Evolutionary conservation across 92 coral and sea anemone genomes (phyloP), one percentile per base, ranked within the genome.

Genomic region (Muricea muricata): DNA sequence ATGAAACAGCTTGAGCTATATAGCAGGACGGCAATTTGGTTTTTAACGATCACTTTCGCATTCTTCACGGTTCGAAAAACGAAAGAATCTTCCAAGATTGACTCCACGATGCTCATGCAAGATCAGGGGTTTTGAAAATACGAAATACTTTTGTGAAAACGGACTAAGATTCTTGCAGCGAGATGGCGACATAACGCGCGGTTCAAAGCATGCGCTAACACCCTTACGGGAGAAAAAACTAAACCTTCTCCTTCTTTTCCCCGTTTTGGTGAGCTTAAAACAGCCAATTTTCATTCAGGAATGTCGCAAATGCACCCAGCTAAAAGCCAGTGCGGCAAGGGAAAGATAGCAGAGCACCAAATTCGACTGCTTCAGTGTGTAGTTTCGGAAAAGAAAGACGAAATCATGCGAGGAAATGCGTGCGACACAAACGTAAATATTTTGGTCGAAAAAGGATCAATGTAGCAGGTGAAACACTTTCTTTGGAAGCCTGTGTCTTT

Each of bases 401-500:
- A 63, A 31, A n/a, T 2, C 37, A 18, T 63, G 34, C n/a, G 37
- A 63, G 37, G 70, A 63, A 26, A 39, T 63, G 70, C 70, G 70
- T 9, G 17, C 30, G 70, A 13, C 30, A 24, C n/a, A n/a, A n/a
- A 28, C 31, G 1, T 1, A 18, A 32, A 63, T 20, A 28, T 63
- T n/a, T n/a, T 63, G 70, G 70, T 63, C 28, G 37, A 63, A 63
- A 32, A 26, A 63, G 17, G 42, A n/a, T 14, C 15, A 1, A 63
- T 28, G 15, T 63, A 52, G 70, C 70, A 63, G 70, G 70, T 63
- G 70, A 63, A 63, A 3, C 39, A 63, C 37, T 39, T 63, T 63
- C 37, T 28, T 29, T 29, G 6, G 30, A 7, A 63, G 0, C 60
- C 20, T 52, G 4, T 52, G 60, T 63, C 70, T n/a, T n/a, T n/a